Base-by-base conservation (phyloP, 2,113 vertebrate genomes). In the Archocentrus centrarchus region DNA sequence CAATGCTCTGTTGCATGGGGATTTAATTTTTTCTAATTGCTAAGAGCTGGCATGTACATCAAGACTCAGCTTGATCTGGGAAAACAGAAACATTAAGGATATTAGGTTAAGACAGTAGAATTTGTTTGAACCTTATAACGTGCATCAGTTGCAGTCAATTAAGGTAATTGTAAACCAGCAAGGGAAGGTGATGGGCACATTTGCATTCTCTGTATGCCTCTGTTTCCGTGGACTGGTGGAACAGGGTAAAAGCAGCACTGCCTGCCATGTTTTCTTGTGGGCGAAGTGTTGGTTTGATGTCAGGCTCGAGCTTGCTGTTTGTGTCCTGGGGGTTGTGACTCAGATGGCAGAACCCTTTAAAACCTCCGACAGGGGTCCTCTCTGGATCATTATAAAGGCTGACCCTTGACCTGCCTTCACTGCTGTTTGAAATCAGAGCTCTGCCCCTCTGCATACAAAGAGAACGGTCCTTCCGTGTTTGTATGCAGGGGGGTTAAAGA, bases 201-300 rank as follows among this genome's bases (percentile, higher is more conserved):
- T 15, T 80, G 70, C 30, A 64, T 84, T 80, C 47, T 79, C 27
- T 75, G 47, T 76, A 50, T 59, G 68, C 17, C 59, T 75, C 15
- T 61, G 64, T 53, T 47, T 84, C 47, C n/a, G 47, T 68, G 58
- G 22, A 81, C 60, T 15, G 66, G 41, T 83, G 85, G 35, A 86
- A 80, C 73, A 18, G 62, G 44, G 22, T 68, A 63, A 3, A 18
- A 7, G 55, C 81, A 88, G 32, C 75, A 1, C 68, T 60, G 57
- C 17, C 63, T 66, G 64, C 30, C 22, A 22, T 86, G 85, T 86
- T 86, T 81, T 82, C 18, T 85, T 77, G 70, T 44, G 61, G 73
- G 50, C 80, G 79, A 75, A 87, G 79, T 76, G 85, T 86, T 82
- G 63, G 80, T 88, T 88, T 81, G 81, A 92, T 92, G 86, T 91